These are phyloP conservation scores for Pogonomyrmex californicus DNA, from an alignment of 1,140 invertebrate species.

Conservation along the genomic window DNA sequence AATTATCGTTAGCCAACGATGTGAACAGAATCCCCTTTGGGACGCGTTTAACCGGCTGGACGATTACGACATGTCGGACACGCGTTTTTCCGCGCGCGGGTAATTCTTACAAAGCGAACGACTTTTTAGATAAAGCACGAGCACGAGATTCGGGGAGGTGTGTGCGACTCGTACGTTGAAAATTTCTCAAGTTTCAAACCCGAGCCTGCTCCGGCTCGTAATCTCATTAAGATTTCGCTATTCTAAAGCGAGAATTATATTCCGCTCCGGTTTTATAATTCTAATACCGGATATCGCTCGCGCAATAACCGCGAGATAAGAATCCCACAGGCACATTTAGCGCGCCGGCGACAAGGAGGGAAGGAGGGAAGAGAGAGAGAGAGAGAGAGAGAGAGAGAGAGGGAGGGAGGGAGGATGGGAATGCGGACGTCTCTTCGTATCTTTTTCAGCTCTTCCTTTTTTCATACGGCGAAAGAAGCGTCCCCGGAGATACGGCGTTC, in stretches of 20 bases:
- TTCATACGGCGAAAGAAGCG: not conserved
- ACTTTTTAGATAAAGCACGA: not conserved
- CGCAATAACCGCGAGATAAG: not conserved
- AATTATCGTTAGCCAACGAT: not conserved
- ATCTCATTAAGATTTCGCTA: not conserved
- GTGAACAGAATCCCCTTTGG: conserved; percentile 21
- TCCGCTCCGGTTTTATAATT: not conserved
- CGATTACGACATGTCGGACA: conserved; percentile 2
- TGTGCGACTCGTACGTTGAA: not conserved
- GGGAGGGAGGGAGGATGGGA: not conserved
- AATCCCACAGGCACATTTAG: conserved; percentile 16
- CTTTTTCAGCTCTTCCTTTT: not conserved
- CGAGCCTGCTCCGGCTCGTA: not conserved
- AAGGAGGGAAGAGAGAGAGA: no score
- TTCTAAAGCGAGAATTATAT: not conserved
- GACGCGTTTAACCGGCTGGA: conserved; percentile 4
- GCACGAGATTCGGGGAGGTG: no score
- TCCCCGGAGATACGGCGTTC: conserved; percentile 8
- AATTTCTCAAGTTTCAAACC: conserved; percentile 3
- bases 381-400: no score
- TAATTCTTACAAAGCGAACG: not conserved
- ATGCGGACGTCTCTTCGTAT: not conserved
- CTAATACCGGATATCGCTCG: not conserved
- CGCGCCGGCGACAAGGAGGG: not conserved
- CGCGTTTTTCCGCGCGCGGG: not conserved